Evolutionary conservation across 2,797 vertebrate species (phyloP), one percentile per base, ranked within the genome.

Genomic region (Parambassis ranga): DNA sequence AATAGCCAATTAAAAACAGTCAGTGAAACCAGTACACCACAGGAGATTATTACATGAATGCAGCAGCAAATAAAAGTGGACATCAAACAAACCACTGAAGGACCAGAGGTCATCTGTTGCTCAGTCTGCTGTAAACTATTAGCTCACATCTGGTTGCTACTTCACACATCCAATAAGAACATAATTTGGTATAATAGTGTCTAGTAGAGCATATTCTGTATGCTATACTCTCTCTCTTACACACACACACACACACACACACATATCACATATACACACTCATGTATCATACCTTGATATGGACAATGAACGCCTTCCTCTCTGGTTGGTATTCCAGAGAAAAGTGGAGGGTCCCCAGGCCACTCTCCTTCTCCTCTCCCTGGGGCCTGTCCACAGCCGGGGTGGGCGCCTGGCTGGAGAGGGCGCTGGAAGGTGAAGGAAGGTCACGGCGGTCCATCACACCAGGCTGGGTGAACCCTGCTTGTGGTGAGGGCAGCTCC

Each of bases 281-380:
- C n/a, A n/a, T n/a, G n/a, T n/a, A n/a, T n/a, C n/a, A 3, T 77
- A 90, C 89, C 86, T 97, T 96, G 79, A 99, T 98, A 79, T 98
- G 96, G 44, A 99, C 98, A 60, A 99, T 91, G 83, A 99, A 98
- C 1, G 96, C 94, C 70, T 98, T 98, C 90, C 88, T 98, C 87
- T 99, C 95, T 35, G 95, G 94, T 68, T 98, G 97, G 90, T 99
- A 99, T 65, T 99, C 96, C 79, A 99, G 86, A 11, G 96, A 95
- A 85, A 99, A 97, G 79, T 94, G 95, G 9, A 99, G 94, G 8
- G 92, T 96, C 30, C 98, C 98, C 19, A 98, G 82, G 11, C 94
- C 94, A 4, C 91, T 90, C 44, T 94, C 92, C 63, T 93, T 94
- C 22, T 92, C 89, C 24, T 89, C 82, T 6, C 33, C 65, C 1